These are phyloP conservation scores for Gymnobelideus leadbeateri DNA, from an alignment of 2,113 vertebrate genomes.

Conservation along the genomic window DNA sequence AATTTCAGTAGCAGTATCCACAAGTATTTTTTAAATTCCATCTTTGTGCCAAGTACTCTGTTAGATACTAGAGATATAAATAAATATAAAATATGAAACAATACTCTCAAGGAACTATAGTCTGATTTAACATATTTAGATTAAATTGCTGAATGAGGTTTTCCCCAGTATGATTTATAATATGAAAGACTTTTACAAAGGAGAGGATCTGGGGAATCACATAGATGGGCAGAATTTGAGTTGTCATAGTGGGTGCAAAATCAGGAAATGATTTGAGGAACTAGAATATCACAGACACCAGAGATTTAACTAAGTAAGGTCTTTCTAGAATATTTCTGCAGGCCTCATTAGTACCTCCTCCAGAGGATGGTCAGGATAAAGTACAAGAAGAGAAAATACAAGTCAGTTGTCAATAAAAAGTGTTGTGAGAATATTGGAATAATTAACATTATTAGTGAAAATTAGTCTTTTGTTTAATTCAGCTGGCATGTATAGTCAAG, in stretches of 20 bases:
- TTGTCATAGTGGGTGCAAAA: not conserved
- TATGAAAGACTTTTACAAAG: not conserved
- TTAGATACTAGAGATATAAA: not conserved
- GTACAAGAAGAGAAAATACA: not conserved
- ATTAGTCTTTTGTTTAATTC: not conserved
- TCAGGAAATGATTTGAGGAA: not conserved
- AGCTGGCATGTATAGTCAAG: not conserved
- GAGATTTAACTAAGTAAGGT: not conserved
- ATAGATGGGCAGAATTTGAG: not conserved
- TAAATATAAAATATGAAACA: not conserved
- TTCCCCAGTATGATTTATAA: not conserved
- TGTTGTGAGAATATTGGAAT: not conserved
- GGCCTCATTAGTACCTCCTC: not conserved
- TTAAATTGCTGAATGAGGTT: not conserved
- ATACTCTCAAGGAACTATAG: not conserved
- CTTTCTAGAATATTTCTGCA: not conserved
- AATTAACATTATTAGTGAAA: not conserved
- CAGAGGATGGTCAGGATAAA: not conserved
- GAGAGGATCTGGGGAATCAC: not conserved
- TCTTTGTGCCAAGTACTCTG: not conserved
- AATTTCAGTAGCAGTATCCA: not conserved
- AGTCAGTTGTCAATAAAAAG: not conserved
- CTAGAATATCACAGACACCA: slow-evolving; percentile 25
- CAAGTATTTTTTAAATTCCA: not conserved
- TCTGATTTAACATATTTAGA: not conserved